Percentiles rank a stretch among this genome's conserved stretches.
These are phyloP conservation scores for Silurus glanis DNA, from an alignment of 2,113 vertebrate species.

Conservation along the genomic window DNA sequence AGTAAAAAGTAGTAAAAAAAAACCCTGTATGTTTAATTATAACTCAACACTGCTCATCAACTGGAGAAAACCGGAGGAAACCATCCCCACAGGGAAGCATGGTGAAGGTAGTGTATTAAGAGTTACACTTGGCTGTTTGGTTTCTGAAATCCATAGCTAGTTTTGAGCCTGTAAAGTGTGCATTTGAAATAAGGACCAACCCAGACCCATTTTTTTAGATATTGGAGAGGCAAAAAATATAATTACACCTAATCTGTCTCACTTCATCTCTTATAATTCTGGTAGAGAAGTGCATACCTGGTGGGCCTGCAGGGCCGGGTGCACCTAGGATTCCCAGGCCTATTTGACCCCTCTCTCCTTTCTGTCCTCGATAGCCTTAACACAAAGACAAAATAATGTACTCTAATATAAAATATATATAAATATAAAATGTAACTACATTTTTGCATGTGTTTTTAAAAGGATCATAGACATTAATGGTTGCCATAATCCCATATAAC, in stretches of 20 bases:
- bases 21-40: background rate
- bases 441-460: background rate
- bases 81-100: background rate
- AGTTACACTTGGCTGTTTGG: background rate
- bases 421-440: background rate
- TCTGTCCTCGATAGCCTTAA: slow-evolving; percentile 93
- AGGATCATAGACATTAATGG: background rate
- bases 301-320: slow-evolving; percentile 80
- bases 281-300: slow-evolving; percentile 74
- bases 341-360: slow-evolving; percentile 94
- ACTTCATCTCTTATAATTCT: background rate
- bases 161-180: background rate
- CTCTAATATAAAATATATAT: background rate
- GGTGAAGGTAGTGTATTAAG: background rate
- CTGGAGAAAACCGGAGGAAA: no score
- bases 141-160: background rate
- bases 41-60: background rate
- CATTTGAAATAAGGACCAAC: background rate
- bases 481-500: background rate
- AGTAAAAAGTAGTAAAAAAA: no score
- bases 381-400: slow-evolving; percentile 62
- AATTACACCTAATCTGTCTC: background rate
- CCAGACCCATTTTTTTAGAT: background rate
- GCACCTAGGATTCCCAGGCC: slow-evolving; percentile 88
- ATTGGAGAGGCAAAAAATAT: background rate